These are phyloP conservation scores for Hemaris fuciformis DNA, from an alignment of 2,888 invertebrate genomes.

Conservation along the genomic window DNA sequence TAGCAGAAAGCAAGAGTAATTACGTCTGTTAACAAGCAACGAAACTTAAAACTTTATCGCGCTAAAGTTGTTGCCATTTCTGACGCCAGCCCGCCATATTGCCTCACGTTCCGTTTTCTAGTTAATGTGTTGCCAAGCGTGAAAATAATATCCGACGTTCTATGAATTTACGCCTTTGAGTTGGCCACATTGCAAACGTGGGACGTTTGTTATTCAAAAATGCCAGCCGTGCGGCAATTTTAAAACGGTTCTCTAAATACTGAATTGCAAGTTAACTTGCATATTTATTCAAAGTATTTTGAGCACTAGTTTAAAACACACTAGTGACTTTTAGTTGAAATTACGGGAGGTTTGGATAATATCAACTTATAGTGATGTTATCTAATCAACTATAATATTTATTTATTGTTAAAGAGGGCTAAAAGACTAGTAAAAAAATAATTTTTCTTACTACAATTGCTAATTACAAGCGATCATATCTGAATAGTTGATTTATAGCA, in stretches of 20 bases:
- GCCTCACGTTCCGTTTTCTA: slow-evolving; percentile 54
- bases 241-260: slow-evolving; percentile 20
- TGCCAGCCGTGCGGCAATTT: slow-evolving; percentile 37
- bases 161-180: slow-evolving; percentile 65
- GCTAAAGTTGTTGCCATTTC: slow-evolving; percentile 35
- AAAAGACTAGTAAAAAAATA: too few species aligned
- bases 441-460: too few species aligned
- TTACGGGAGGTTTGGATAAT: neutral
- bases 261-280: neutral
- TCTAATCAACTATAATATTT: too few species aligned
- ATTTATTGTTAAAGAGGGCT: too few species aligned
- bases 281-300: neutral
- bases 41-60: slow-evolving; percentile 32
- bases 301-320: too few species aligned
- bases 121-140: slow-evolving; percentile 69
- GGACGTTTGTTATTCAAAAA: slow-evolving; percentile 41
- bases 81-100: slow-evolving; percentile 34
- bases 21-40: slow-evolving; percentile 27
- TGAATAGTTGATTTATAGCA: too few species aligned
- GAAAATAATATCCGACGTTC: slow-evolving; percentile 73
- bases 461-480: too few species aligned
- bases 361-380: too few species aligned
- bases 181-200: slow-evolving; percentile 43
- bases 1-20: slow-evolving; percentile 27
- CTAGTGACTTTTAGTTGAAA: too few species aligned